Conservation (phyloP, 2,797 vertebrate genomes). For the Prionace glauca region DNA sequence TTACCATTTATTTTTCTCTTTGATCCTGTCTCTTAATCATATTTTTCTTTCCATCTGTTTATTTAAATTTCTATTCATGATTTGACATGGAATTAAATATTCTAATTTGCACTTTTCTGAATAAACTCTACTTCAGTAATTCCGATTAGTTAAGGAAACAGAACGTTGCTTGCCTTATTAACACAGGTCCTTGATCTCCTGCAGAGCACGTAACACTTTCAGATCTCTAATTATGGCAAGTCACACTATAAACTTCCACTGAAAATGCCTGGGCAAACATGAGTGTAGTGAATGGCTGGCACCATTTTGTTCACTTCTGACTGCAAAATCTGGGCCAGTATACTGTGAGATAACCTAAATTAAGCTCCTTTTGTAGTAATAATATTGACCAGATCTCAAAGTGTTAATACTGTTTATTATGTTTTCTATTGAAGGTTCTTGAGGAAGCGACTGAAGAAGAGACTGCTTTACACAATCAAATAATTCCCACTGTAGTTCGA, state of each 20-base stretch:
- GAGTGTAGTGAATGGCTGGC: background rate
- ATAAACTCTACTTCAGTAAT: background rate
- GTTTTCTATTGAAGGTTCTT: slow-evolving; percentile 64
- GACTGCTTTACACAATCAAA: slow-evolving; percentile 86
- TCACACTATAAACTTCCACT: background rate
- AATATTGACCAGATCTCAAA: background rate
- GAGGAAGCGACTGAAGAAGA: slow-evolving; percentile 97
- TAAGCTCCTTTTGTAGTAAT: background rate
- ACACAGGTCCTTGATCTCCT: background rate
- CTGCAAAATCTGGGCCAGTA: background rate
- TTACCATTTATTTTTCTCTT: background rate
- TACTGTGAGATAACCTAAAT: background rate
- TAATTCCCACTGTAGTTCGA: slow-evolving; percentile 93
- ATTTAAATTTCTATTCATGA: background rate
- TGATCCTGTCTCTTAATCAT: background rate
- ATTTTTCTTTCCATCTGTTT: background rate
- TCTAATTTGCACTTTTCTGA: background rate
- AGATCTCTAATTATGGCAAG: background rate
- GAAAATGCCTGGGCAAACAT: background rate
- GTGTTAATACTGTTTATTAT: background rate
- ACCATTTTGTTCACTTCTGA: background rate
- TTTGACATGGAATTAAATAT: background rate
- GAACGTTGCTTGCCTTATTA: background rate
- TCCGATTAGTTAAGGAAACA: background rate
- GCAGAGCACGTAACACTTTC: background rate